phyloP scores from a whole-genome alignment of 2,113 vertebrate genomes.

The Microcebus jonahi region DNA sequence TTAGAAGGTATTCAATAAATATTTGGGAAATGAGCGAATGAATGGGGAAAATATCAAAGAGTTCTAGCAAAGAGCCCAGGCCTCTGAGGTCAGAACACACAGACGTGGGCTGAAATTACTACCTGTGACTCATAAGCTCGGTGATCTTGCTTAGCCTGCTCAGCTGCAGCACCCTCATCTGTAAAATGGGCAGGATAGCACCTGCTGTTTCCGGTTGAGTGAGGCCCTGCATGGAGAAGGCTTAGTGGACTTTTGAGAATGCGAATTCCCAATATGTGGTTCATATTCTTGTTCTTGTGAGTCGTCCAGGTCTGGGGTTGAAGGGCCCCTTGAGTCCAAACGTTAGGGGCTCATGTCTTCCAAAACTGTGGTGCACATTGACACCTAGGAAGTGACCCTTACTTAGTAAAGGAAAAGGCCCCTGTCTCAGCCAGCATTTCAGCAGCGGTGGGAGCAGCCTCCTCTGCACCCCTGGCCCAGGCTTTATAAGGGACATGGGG shows the following conservation, averaged over 20 bases:
- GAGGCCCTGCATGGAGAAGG: neutral
- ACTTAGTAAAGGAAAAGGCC: neutral
- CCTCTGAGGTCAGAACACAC: neutral
- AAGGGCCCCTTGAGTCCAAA: neutral
- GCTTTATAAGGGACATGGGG: neutral
- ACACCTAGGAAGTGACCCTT: neutral
- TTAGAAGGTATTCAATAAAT: neutral
- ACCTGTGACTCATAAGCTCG: neutral
- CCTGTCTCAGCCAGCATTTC: accelerated
- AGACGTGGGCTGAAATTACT: neutral
- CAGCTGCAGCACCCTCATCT: no score
- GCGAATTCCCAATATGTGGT: neutral
- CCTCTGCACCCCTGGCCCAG: neutral
- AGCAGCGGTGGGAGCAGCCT: neutral
- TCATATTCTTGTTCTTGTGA: neutral
- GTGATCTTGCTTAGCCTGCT: neutral
- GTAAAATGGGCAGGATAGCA: neutral
- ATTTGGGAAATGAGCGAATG: neutral
- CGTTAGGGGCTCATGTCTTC: neutral
- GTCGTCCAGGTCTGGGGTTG: neutral
- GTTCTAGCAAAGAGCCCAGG: neutral
- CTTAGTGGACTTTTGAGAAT: neutral
- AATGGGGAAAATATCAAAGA: neutral
- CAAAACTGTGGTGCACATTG: neutral
- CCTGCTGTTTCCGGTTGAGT: neutral